Evolutionary conservation across 2,797 vertebrate genomes (phyloP).

Genomic region (Sciurus vulgaris): DNA sequence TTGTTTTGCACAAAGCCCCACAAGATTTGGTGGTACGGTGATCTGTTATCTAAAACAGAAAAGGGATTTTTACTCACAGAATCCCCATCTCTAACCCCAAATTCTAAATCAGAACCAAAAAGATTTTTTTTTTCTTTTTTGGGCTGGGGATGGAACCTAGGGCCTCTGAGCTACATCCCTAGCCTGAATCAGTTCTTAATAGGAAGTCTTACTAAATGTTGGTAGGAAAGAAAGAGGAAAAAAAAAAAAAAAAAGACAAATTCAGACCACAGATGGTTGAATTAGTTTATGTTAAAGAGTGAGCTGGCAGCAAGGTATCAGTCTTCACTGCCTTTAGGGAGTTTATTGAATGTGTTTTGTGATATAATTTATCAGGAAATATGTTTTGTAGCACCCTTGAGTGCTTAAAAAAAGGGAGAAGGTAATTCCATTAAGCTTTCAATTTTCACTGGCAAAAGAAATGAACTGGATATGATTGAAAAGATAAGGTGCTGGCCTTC

Average conservation of each 20-base stretch:
- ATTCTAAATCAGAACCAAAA: not conserved
- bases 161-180: not conserved
- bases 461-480: constrained; percentile 67
- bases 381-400: constrained; percentile 63
- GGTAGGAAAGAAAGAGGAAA: not conserved
- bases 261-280: not conserved
- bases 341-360: constrained; percentile 65
- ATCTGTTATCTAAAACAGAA: not conserved
- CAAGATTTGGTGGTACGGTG: not conserved
- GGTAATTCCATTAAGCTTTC: constrained; percentile 78
- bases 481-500: constrained; percentile 66
- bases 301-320: not conserved
- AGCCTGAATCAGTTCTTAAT: not conserved
- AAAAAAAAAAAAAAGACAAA: not conserved
- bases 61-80: not conserved
- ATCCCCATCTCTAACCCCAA: not conserved
- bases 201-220: not conserved
- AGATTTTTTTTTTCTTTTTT: not conserved
- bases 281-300: constrained; percentile 25
- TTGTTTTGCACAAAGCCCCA: not conserved
- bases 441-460: constrained; percentile 68
- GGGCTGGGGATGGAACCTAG: not conserved
- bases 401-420: constrained; percentile 35
- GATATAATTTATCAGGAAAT: constrained; percentile 75
- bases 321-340: constrained; percentile 60